Percentiles rank a stretch among this genome's conserved stretches.
Evolutionary conservation across 2,113 vertebrate genomes (phyloP).

Genomic region (Numida meleagris): DNA sequence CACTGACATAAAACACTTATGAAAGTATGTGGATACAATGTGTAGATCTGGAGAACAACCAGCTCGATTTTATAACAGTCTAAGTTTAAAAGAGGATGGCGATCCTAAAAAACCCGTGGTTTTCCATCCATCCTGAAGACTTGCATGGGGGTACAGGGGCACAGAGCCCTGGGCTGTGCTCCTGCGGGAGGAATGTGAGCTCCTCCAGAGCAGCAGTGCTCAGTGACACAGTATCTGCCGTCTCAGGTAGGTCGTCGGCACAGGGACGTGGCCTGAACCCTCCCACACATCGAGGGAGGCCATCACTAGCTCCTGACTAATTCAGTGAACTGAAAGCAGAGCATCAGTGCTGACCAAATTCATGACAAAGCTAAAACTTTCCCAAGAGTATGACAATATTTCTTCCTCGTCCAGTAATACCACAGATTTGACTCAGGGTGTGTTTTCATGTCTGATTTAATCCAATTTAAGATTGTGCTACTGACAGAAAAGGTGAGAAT

Average conservation of each 20-base stretch:
- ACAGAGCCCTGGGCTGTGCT: background rate
- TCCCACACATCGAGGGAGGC: background rate
- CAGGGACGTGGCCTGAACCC: conserved; percentile 11
- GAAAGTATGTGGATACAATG: background rate
- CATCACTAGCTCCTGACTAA: conserved; percentile 20
- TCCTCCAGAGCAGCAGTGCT: fast-evolving
- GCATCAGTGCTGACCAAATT: background rate
- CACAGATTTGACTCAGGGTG: background rate
- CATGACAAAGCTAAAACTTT: background rate
- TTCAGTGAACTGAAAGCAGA: conserved; percentile 7
- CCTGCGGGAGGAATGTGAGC: conserved; percentile 13
- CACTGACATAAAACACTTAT: background rate
- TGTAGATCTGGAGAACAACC: background rate
- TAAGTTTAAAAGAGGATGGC: background rate
- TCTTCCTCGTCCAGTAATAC: background rate
- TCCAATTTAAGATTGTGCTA: background rate
- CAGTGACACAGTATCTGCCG: background rate
- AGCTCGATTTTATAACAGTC: background rate
- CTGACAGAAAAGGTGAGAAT: background rate
- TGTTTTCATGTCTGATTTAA: background rate
- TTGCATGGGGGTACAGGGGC: background rate
- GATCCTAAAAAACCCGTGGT: background rate
- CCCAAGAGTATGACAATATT: background rate
- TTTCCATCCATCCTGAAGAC: background rate
- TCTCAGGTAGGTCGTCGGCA: background rate